phyloP scores from a whole-genome alignment of 2,113 vertebrate species.

The Anser brachyrhynchus region DNA sequence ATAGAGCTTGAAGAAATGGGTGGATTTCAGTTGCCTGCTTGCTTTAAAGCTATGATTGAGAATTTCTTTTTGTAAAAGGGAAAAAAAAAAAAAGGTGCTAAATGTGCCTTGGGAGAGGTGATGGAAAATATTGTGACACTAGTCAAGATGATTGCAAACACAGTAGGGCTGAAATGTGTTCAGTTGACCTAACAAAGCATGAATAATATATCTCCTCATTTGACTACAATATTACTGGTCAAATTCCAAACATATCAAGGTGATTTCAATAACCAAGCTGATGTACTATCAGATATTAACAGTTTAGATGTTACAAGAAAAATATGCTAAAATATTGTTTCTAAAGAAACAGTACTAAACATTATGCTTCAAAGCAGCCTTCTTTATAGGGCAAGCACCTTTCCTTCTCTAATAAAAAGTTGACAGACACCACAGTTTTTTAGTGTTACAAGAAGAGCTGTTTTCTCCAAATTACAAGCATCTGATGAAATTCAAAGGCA shows the following conservation, averaged over 20 bases:
- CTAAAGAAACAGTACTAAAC: not conserved
- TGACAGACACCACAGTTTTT: not conserved
- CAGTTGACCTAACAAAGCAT: conserved; percentile 55
- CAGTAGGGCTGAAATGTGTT: conserved; percentile 52
- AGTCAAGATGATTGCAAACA: conserved; percentile 75
- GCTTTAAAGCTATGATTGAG: conserved; percentile 64
- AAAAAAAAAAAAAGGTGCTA: conserved; percentile 59
- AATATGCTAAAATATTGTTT: not conserved
- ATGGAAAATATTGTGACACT: conserved; percentile 78
- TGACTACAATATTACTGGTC: conserved; percentile 59
- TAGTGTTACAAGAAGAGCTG: not conserved
- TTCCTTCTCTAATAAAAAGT: not conserved
- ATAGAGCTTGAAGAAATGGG: conserved; percentile 51
- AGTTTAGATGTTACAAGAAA: conserved; percentile 10
- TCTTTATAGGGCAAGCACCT: not conserved
- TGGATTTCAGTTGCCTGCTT: conserved; percentile 52
- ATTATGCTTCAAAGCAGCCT: conserved; percentile 7
- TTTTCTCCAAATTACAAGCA: not conserved
- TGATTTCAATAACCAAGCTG: conserved; percentile 40
- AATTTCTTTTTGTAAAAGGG: conserved; percentile 59
- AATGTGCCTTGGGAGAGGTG: conserved; percentile 67
- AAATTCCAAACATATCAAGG: conserved; percentile 49
- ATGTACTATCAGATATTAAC: conserved; percentile 8
- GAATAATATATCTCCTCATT: conserved; percentile 52
- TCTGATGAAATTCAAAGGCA: not conserved